Conservation (phyloP, 2,113 vertebrate species). For the Strigops habroptila region DNA sequence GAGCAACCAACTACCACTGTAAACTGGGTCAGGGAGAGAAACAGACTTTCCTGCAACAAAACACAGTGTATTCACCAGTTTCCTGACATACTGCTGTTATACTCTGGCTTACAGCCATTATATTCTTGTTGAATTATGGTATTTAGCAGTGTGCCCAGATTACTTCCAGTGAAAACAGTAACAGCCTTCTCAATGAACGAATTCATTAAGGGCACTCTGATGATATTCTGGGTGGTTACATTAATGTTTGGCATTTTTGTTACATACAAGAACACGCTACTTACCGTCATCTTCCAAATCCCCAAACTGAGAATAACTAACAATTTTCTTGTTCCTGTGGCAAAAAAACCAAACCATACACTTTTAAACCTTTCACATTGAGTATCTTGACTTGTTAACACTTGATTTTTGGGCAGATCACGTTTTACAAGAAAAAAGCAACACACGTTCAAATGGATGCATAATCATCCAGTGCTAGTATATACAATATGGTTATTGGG, state of each 20-base stretch:
- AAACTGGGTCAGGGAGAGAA: neutral
- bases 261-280: neutral
- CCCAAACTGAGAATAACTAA: constrained; percentile 73
- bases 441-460: rapidly evolving
- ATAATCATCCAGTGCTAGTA: neutral
- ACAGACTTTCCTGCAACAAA: neutral
- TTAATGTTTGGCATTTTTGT: neutral
- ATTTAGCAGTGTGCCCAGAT: neutral
- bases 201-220: neutral
- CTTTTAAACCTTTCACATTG: neutral
- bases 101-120: neutral
- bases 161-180: neutral
- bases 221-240: neutral
- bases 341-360: neutral
- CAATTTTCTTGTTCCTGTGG: constrained; percentile 68
- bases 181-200: neutral
- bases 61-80: neutral
- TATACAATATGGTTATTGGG: rapidly evolving
- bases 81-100: neutral
- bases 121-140: neutral
- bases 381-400: neutral
- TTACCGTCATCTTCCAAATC: constrained; percentile 72
- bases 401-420: neutral
- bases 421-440: neutral
- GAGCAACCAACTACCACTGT: neutral